These are phyloP conservation scores for Crioceris asparagi DNA, from an alignment of 2,888 invertebrate genomes.

Conservation along the genomic window DNA sequence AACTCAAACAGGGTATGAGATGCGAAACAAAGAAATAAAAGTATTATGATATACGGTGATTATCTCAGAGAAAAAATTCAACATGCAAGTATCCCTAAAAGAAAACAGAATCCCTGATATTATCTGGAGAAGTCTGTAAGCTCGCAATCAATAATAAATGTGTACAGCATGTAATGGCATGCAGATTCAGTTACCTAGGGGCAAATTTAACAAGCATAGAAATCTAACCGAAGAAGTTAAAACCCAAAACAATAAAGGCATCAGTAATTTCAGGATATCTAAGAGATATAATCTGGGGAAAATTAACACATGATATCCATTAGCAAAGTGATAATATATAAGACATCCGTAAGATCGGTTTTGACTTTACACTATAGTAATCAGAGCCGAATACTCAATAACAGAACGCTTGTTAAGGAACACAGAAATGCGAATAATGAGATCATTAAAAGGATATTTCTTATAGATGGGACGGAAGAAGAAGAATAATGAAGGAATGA, in stretches of 20 bases:
- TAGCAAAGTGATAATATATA: background rate
- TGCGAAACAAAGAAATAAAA: too few species aligned
- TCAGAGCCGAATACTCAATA: background rate
- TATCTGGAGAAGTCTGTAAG: too few species aligned
- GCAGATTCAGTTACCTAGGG: too few species aligned
- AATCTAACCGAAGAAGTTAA: constrained; percentile 1
- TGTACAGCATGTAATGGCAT: too few species aligned
- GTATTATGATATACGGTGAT: too few species aligned
- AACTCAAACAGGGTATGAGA: too few species aligned
- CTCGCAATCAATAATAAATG: too few species aligned
- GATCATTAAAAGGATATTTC: background rate
- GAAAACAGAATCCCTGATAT: too few species aligned
- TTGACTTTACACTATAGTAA: background rate
- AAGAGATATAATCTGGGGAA: background rate
- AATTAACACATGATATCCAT: background rate
- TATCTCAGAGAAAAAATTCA: too few species aligned
- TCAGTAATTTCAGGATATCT: background rate
- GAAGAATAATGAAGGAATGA: background rate
- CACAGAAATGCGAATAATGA: constrained; percentile 1
- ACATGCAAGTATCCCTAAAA: too few species aligned
- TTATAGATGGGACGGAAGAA: too few species aligned
- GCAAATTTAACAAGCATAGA: too few species aligned
- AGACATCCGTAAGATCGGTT: background rate
- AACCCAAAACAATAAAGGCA: background rate
- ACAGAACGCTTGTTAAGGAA: background rate